Conservation (phyloP, 2,888 invertebrate genomes). For the Odontocerum albicorne region DNA sequence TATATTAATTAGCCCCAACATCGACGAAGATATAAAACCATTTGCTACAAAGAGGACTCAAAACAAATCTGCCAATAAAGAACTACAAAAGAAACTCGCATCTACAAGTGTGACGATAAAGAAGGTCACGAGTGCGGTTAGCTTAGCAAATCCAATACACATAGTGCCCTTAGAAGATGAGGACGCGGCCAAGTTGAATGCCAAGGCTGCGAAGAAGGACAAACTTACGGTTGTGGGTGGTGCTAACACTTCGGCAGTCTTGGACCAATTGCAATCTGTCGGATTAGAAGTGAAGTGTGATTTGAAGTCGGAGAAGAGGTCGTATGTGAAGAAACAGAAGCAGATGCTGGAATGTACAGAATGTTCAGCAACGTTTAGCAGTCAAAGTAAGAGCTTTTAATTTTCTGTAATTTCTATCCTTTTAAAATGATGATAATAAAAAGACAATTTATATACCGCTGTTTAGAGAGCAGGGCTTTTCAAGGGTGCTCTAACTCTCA, state of each 20-base stretch:
- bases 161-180: conserved; percentile 1
- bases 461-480: too few species aligned
- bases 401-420: too few species aligned
- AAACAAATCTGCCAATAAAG: conserved; percentile 7
- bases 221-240: conserved; percentile 5
- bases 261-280: conserved; percentile 17
- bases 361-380: conserved; percentile 29
- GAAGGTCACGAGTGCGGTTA: conserved; percentile 17
- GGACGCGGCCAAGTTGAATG: background rate
- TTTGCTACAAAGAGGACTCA: background rate
- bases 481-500: too few species aligned
- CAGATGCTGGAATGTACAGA: conserved; percentile 29
- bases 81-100: conserved; percentile 25
- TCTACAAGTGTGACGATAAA: conserved; percentile 22
- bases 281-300: conserved; percentile 18
- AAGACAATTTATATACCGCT: too few species aligned
- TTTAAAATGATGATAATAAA: too few species aligned
- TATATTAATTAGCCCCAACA: conserved; percentile 7
- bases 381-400: conserved; percentile 31
- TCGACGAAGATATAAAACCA: conserved; percentile 7
- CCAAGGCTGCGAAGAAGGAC: conserved; percentile 7
- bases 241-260: conserved; percentile 8
- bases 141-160: conserved; percentile 12
- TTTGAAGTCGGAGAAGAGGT: conserved; percentile 15
- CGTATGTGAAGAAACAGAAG: conserved; percentile 24